A percentile compares a stretch with the other conserved stretches of the same genome.
Conservation (phyloP, 2,113 vertebrate genomes). For the Tursiops truncatus region DNA sequence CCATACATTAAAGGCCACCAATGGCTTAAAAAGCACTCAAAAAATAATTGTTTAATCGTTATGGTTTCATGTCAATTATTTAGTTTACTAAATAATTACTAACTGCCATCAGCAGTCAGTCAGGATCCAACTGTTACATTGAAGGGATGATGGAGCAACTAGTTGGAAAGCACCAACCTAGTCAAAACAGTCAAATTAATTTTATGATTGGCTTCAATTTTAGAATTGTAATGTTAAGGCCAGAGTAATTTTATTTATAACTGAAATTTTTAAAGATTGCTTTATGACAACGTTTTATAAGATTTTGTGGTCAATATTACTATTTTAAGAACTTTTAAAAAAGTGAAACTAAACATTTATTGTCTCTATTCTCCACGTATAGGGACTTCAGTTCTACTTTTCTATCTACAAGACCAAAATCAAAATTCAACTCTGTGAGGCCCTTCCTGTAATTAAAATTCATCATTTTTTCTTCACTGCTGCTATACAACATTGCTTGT, state of each 20-base stretch:
- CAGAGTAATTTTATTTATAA: conserved; percentile 8
- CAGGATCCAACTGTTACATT: conserved; percentile 4
- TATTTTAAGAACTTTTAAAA: not conserved
- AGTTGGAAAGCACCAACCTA: not conserved
- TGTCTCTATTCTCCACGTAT: not conserved
- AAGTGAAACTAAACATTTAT: not conserved
- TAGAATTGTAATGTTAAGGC: not conserved
- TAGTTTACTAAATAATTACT: conserved; percentile 29
- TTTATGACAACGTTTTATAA: not conserved
- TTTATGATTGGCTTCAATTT: not conserved
- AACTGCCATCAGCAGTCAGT: not conserved
- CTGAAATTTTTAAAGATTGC: not conserved
- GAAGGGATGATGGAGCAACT: not conserved
- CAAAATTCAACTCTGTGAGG: conserved; percentile 2
- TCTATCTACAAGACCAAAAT: not conserved
- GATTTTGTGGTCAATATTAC: not conserved
- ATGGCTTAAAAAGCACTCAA: not conserved
- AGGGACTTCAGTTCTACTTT: not conserved
- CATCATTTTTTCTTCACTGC: not conserved
- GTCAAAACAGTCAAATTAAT: not conserved
- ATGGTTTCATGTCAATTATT: not conserved
- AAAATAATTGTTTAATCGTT: not conserved
- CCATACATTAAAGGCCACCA: not conserved
- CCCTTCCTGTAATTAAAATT: not conserved
- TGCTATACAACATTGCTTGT: not conserved